A percentile compares a stretch with the other conserved stretches of the same genome.
These are phyloP conservation scores for Metellina segmentata DNA, from an alignment of 2,888 invertebrate genomes.

Conservation along the genomic window DNA sequence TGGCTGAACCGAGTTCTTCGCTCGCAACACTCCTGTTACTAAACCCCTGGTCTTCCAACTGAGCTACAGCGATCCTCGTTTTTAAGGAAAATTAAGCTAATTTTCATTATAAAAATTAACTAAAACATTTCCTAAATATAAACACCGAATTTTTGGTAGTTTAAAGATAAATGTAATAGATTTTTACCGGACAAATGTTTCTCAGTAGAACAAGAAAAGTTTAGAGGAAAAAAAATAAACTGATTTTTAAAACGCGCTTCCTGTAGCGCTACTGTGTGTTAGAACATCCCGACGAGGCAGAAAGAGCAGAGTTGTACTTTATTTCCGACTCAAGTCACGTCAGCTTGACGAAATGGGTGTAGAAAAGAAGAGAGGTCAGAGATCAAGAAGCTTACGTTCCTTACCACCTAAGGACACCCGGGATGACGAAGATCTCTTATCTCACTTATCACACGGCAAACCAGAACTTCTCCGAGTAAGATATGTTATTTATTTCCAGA, in stretches of 20 bases:
- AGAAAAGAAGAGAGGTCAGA: slow-evolving; percentile 23
- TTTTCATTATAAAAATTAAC: no score
- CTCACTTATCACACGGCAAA: slow-evolving; percentile 6
- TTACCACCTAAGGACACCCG: slow-evolving; percentile 13
- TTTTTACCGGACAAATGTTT: no score
- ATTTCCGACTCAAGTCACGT: slow-evolving; percentile 13
- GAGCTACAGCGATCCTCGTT: no score
- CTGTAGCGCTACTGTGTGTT: background rate
- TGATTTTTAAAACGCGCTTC: background rate
- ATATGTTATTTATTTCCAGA: slow-evolving; percentile 30
- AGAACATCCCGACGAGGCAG: background rate
- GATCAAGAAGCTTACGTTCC: slow-evolving; percentile 28
- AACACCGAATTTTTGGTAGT: no score
- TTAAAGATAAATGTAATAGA: no score
- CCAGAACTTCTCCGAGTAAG: background rate
- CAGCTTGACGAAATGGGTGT: slow-evolving; percentile 16
- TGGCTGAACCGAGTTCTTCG: no score
- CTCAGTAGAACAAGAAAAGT: no score
- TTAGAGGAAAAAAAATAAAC: no score
- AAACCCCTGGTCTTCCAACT: no score
- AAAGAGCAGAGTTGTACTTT: background rate
- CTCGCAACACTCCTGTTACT: no score
- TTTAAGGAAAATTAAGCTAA: no score
- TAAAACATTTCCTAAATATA: no score
- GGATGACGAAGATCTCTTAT: background rate